Base-by-base conservation (phyloP, 1,140 invertebrate genomes). In the Atta cephalotes region DNA sequence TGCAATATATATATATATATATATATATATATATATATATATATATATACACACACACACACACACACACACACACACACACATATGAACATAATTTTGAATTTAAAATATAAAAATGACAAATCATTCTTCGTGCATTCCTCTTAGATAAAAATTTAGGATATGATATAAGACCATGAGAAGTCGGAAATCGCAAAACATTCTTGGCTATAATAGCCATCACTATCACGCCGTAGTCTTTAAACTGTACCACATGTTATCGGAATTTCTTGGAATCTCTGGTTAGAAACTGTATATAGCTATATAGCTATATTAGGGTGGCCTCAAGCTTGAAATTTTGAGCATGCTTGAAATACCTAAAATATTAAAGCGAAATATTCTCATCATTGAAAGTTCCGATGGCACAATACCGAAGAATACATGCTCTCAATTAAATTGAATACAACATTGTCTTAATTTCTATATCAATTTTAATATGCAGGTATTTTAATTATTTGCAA, bases 221-320 rank as follows among this genome's bases (percentile, higher is more conserved):
- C 49, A 4, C 49, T 70, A 49, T 84, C 71, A 56, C 60, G 56
- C 51, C 51, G 28, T 35, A 72, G 65, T 86, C 79, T 82, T 82
- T 60, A 76, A 86, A 78, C 86, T 76, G 63, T 60, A 56, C 21
- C 84, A 66, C 89, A 79, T 77, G 68, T 86, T 90, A 88, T 90
- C 51, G 86, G 82, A 88, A 91, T 90, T 90, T 90, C 89, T 91
- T 90, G 71, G 60, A 90, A 82, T 85, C 72, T 86, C 82, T 86
- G 77, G 87, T 90, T 82, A 74, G 89, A 60, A 76, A 51, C 62
- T 72, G 31, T 65, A 63, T 60, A 70, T 18, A 53, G 51, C 35
- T 68, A 60, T 66, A 65, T 53, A 53, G 51, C 35, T 68, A 60
- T 66, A 65, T 53, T 77, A 49, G 62, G 76, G 21, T 77, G 76